Percentiles rank a stretch among this genome's conserved stretches.
Evolutionary conservation across 2,113 vertebrate genomes (phyloP).

Genomic region (Engraulis encrasicolus): DNA sequence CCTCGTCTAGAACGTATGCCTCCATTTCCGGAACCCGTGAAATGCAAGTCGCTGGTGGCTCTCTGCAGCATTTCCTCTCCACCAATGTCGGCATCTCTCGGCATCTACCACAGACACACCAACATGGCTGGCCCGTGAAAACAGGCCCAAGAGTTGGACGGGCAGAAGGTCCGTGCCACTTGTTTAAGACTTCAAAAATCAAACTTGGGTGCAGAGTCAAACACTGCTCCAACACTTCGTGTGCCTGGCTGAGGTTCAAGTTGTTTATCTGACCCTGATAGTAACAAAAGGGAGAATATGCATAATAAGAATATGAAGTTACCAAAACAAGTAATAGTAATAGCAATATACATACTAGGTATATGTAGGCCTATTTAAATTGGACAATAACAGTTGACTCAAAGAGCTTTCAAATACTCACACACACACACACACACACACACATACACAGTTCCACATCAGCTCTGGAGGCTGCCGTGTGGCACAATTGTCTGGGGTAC

Average conservation of each 20-base stretch:
- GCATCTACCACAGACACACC: not conserved
- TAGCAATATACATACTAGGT: no score
- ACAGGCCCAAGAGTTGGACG: not conserved
- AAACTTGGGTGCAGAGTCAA: not conserved
- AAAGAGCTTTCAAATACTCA: no score
- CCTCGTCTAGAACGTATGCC: not conserved
- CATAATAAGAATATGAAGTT: not conserved
- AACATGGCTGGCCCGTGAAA: not conserved
- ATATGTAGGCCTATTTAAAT: no score
- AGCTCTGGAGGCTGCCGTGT: no score
- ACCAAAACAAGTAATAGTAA: no score
- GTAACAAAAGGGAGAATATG: not conserved
- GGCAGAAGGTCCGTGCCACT: not conserved
- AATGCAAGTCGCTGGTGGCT: not conserved
- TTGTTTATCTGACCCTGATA: not conserved
- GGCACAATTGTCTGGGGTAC: no score
- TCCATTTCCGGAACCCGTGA: not conserved
- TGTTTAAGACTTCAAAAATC: not conserved
- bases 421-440: no score
- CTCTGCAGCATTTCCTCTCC: not conserved
- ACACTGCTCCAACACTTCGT: not conserved
- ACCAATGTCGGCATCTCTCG: not conserved
- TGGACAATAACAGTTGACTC: no score
- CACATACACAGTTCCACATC: no score
- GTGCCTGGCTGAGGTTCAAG: not conserved